Evolutionary conservation across 2,113 vertebrate species (phyloP).

Genomic region (Anser brachyrhynchus): DNA sequence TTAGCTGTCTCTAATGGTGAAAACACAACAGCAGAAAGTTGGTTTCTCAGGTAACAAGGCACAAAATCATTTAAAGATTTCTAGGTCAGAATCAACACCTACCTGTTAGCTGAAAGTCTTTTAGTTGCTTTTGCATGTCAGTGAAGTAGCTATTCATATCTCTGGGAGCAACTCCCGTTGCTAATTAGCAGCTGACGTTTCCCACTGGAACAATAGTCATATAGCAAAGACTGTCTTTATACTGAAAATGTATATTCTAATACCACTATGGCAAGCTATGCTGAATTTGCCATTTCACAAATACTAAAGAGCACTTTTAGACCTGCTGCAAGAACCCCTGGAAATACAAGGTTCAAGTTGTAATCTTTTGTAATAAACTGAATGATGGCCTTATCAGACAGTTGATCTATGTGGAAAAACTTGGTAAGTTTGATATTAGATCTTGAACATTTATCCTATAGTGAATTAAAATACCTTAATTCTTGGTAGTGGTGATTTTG

Average conservation of each 20-base stretch:
- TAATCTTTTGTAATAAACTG: not conserved
- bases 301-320: not conserved
- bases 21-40: not conserved
- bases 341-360: not conserved
- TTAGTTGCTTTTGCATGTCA: not conserved
- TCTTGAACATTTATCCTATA: not conserved
- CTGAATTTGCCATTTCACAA: not conserved
- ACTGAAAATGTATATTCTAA: not conserved
- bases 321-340: not conserved
- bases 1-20: not conserved
- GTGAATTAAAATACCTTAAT: not conserved
- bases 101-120: not conserved
- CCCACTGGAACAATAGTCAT: not conserved
- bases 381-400: rapidly evolving
- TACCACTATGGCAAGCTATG: not conserved
- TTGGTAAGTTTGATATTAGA: not conserved
- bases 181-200: not conserved
- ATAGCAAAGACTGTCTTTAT: not conserved
- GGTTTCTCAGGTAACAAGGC: not conserved
- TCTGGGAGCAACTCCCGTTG: not conserved
- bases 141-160: not conserved
- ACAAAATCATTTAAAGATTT: not conserved
- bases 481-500: not conserved
- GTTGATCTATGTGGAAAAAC: not conserved
- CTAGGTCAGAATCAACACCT: not conserved